These are phyloP conservation scores for Amblyjoppa proteus DNA, from an alignment of 2,888 invertebrate genomes.

Conservation along the genomic window DNA sequence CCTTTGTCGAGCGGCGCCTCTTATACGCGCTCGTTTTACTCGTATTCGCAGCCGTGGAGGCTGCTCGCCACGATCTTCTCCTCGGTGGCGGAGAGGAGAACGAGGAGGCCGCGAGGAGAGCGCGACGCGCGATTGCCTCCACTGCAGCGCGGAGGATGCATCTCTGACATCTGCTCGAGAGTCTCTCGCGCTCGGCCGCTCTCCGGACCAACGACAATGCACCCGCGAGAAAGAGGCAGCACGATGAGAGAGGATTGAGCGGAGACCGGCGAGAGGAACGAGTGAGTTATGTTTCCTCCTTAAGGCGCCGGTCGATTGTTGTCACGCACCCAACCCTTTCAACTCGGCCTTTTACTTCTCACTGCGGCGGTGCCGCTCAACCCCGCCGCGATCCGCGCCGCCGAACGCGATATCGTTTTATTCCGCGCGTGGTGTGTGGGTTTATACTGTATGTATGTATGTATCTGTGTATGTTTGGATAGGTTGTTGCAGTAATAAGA, in stretches of 20 bases:
- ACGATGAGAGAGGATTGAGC: constrained; percentile 43
- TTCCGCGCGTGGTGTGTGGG: background rate
- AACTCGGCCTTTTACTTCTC: constrained; percentile 26
- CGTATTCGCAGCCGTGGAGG: constrained; percentile 31
- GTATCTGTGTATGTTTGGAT: background rate
- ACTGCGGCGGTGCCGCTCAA: background rate
- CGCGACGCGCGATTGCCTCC: constrained; percentile 43
- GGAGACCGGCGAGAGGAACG: constrained; percentile 35
- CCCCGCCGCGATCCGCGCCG: constrained; percentile 2
- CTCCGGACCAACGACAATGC: constrained; percentile 47
- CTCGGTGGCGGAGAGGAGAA: constrained; percentile 24
- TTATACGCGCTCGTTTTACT: constrained; percentile 41
- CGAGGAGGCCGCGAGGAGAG: constrained; percentile 29
- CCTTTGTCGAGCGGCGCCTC: constrained; percentile 70
- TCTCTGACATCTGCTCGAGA: constrained; percentile 72
- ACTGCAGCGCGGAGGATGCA: constrained; percentile 54
- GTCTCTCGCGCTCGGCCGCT: constrained; percentile 16
- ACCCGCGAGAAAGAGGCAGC: constrained; percentile 11
- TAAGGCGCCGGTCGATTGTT: constrained; percentile 65
- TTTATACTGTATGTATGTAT: background rate
- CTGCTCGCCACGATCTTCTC: background rate
- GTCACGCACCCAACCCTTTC: constrained; percentile 55
- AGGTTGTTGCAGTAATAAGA: background rate
- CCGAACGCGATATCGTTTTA: constrained; percentile 22
- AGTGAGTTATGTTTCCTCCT: constrained; percentile 73